Base-by-base conservation (phyloP, 2,113 vertebrate species). In the Mungos mungo region DNA sequence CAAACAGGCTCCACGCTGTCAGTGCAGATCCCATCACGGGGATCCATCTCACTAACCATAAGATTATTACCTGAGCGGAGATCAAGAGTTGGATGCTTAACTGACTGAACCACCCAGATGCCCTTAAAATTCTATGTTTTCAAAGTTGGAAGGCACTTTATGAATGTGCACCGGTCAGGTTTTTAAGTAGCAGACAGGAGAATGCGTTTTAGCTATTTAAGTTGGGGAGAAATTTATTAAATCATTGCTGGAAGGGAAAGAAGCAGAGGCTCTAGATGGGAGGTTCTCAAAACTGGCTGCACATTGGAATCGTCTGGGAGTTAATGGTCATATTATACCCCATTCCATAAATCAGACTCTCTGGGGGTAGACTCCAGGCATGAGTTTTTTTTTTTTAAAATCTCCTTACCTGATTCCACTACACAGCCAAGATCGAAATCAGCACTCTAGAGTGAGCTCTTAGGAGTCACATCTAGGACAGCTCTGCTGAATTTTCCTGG, bases 121-220 rank as follows among this genome's bases (percentile, higher is more conserved):
- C 57, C 21, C 57, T 60, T 60, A 60, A 60, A 60, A 60, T 23
- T 60, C 57, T 77, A 47, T 47, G 45, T 69, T 96, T 93, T 89
- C 35, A 81, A 50, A 65, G 41, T n/a, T 89, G 57, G 66, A 94
- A 85, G 9, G 25, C 35, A 80, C 38, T n/a, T 93, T 74, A 47
- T 63, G 47, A 80, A 84, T 79, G 52, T 74, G 7, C 65, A 57
- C 50, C 72, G 54, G 63, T 84, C 54, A 88, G 27, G 18, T 18
- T 50, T 84, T 71, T 85, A 80, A 92, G 47, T 68, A n/a, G 38
- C 57, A 89, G 69, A 89, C 5, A 6, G 19, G 14, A 92, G 31
- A 81, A 87, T 86, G n/a, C 16, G 76, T 47, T 93, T 68, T 80
- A 82, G 23, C 76, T 91, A 74, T 81, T 93, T 87, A 80, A 96